Evolutionary conservation across 1,140 invertebrate species (phyloP).

Genomic region (Temnothorax nylanderi): DNA sequence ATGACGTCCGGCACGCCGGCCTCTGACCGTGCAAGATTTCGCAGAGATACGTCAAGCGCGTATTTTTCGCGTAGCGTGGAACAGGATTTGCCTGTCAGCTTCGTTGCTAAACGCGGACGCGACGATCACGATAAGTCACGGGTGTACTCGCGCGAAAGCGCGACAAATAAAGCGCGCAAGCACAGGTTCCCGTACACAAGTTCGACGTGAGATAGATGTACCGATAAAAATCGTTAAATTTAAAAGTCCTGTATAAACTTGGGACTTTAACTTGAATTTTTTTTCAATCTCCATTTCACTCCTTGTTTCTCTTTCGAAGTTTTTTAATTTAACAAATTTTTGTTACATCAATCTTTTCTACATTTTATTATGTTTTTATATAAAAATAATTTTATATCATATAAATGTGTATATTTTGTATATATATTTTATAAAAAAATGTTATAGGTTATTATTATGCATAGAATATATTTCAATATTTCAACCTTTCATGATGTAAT

Average conservation of each 20-base stretch:
- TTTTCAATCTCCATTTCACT: not conserved
- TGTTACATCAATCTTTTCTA: not conserved
- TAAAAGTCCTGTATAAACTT: not conserved
- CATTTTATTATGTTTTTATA: not conserved
- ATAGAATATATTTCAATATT: not conserved
- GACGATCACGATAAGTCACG: constrained; percentile 37
- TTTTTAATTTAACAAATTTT: not conserved
- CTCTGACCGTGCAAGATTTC: constrained; percentile 45
- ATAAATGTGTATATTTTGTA: not conserved
- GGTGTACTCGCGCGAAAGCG: not conserved
- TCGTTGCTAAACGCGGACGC: constrained; percentile 12
- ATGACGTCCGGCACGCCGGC: constrained; percentile 29
- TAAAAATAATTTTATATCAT: not conserved
- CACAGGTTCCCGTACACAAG: not conserved
- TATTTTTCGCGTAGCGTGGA: constrained; percentile 41
- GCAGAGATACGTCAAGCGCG: constrained; percentile 41
- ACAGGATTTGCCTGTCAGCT: constrained; percentile 26
- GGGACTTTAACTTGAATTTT: not conserved
- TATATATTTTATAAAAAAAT: not conserved
- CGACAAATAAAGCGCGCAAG: constrained; percentile 27
- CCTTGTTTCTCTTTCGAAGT: not conserved
- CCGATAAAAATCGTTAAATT: constrained; percentile 21
- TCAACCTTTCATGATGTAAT: not conserved
- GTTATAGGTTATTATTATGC: not conserved
- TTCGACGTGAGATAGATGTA: not conserved